Evolutionary conservation across 2,888 invertebrate species (phyloP).

Genomic region (Dexiosoma caninum): DNA sequence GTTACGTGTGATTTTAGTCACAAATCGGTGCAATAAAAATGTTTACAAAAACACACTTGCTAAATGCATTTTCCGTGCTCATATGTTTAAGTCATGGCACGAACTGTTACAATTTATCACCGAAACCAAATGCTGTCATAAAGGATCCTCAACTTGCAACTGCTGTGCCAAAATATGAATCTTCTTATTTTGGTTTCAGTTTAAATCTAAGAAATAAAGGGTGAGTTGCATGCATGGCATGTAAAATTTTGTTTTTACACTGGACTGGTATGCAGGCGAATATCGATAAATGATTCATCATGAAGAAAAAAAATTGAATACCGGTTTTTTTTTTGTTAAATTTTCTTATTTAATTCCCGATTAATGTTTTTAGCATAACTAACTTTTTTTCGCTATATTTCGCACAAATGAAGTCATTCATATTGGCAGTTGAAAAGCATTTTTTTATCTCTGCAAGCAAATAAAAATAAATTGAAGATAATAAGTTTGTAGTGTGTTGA

Average conservation of each 20-base stretch:
- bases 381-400: not conserved
- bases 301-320: not conserved
- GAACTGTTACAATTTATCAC: conserved; percentile 75
- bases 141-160: conserved; percentile 73
- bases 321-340: not conserved
- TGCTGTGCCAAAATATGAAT: conserved; percentile 71
- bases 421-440: conserved; percentile 4
- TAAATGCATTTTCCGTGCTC: conserved; percentile 9
- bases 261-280: not conserved
- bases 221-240: conserved; percentile 68
- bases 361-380: conserved; percentile 9
- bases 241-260: too few relatives aligned
- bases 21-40: conserved; percentile 25
- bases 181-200: conserved; percentile 76
- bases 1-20: not conserved
- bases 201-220: conserved; percentile 72
- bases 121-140: conserved; percentile 74
- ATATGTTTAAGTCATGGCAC: conserved; percentile 46
- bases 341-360: conserved; percentile 5
- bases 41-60: conserved; percentile 5
- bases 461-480: conserved; percentile 16
- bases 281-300: conserved; percentile 18
- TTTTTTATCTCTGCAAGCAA: conserved; percentile 25
- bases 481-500: not conserved
- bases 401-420: conserved; percentile 46